Evolutionary conservation across 2,797 vertebrate genomes (phyloP).

Genomic region (Enteromius mattozi): DNA sequence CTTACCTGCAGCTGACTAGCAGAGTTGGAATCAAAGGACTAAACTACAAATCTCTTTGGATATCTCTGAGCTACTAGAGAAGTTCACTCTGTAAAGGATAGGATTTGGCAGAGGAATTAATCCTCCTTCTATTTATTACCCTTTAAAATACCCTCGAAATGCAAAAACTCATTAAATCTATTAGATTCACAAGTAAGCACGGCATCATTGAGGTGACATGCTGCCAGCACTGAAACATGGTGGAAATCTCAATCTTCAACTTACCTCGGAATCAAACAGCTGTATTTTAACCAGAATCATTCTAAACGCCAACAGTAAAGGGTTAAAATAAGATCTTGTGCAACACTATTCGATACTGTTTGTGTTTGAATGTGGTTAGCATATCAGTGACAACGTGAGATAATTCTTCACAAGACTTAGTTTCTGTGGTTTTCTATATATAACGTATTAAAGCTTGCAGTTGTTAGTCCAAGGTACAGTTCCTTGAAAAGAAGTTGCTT

Average conservation of each 20-base stretch:
- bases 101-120: neutral
- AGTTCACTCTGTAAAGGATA: neutral
- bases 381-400: conserved; percentile 5
- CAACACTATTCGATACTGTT: neutral
- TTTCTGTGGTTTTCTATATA: conserved; percentile 15
- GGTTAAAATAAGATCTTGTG: neutral
- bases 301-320: neutral
- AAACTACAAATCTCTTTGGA: conserved; percentile 24
- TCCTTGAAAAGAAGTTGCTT: conserved; percentile 39
- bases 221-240: neutral
- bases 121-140: neutral
- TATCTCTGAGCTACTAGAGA: conserved; percentile 6
- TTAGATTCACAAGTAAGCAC: neutral
- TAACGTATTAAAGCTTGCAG: conserved; percentile 10
- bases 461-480: conserved; percentile 30
- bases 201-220: neutral
- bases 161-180: conserved; percentile 10
- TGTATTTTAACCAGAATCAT: conserved; percentile 3
- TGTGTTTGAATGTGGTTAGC: neutral
- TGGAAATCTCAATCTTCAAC: neutral
- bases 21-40: neutral
- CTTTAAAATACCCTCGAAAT: conserved; percentile 23
- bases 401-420: conserved; percentile 24
- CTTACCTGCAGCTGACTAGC: neutral
- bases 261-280: neutral